Evolutionary conservation across 2,797 vertebrate species (phyloP).

Genomic region (Catharus ustulatus): DNA sequence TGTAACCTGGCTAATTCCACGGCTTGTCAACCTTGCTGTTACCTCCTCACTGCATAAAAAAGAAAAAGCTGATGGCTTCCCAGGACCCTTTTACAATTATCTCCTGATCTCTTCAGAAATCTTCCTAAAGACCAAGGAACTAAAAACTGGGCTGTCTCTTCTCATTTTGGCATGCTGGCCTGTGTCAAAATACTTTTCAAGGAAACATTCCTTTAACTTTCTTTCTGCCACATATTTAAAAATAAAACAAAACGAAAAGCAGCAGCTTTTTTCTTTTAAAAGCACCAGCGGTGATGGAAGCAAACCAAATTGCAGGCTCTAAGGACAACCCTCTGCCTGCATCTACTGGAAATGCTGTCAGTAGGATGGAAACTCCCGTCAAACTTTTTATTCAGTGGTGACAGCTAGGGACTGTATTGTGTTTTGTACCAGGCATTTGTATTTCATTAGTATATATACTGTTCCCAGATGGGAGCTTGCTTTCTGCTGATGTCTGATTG

Average conservation of each 20-base stretch:
- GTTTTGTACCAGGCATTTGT: background rate
- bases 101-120: background rate
- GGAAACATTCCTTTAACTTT: slow-evolving; percentile 9
- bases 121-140: background rate
- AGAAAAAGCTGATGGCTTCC: background rate
- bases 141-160: background rate
- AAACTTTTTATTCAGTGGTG: background rate
- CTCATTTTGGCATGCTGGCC: background rate
- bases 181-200: slow-evolving; percentile 12
- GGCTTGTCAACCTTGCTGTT: background rate
- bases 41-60: background rate
- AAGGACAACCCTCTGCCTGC: background rate
- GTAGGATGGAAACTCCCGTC: background rate
- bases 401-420: background rate
- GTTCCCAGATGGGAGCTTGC: background rate
- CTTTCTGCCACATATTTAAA: background rate
- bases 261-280: slow-evolving; percentile 35
- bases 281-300: background rate
- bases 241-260: background rate
- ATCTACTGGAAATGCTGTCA: background rate
- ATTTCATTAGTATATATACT: background rate
- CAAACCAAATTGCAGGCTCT: slow-evolving; percentile 49
- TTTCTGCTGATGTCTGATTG: background rate
- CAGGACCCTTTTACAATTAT: background rate
- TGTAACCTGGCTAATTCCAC: background rate